Percentiles rank a stretch among this genome's conserved stretches.
Evolutionary conservation across 2,888 invertebrate genomes (phyloP).

Genomic region (Glomeris marginata): DNA sequence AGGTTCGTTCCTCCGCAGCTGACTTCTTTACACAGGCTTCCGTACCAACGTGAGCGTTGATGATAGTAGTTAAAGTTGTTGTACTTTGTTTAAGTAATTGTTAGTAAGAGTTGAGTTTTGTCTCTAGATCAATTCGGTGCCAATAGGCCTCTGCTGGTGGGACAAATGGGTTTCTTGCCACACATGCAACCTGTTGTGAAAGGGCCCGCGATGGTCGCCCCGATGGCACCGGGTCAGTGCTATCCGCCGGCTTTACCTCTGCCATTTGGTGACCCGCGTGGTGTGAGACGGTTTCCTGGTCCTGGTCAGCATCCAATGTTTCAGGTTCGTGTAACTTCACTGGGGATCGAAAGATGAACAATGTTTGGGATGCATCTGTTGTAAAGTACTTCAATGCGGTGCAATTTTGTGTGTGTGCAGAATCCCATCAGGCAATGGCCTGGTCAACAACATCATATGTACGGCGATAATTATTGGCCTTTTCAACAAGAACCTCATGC

Average conservation of each 20-base stretch:
- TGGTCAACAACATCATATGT: neutral
- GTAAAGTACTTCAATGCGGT: slow-evolving; percentile 4
- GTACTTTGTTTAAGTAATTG: neutral
- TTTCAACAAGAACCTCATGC: too few relatives aligned
- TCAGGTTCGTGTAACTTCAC: too few relatives aligned
- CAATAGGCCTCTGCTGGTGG: too few relatives aligned
- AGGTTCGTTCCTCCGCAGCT: slow-evolving; percentile 19
- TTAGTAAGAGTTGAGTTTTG: too few relatives aligned
- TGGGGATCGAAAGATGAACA: too few relatives aligned
- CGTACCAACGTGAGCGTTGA: slow-evolving; percentile 2
- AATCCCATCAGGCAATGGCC: neutral
- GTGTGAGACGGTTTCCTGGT: slow-evolving; percentile 1
- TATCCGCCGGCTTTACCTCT: slow-evolving; percentile 1
- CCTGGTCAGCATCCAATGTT: too few relatives aligned
- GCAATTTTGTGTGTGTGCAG: neutral
- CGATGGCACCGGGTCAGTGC: slow-evolving; percentile 7
- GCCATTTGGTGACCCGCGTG: slow-evolving; percentile 4
- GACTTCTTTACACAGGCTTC: slow-evolving; percentile 22
- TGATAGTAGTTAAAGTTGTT: neutral
- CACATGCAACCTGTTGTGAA: slow-evolving; percentile 8
- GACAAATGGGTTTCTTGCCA: neutral
- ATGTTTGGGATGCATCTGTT: neutral
- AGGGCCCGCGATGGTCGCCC: slow-evolving; percentile 3
- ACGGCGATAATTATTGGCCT: too few relatives aligned
- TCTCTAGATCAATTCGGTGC: too few relatives aligned